Percentiles rank a stretch among this genome's conserved stretches.
These are phyloP conservation scores for Noctua janthina DNA, from an alignment of 2,888 invertebrate species.

Conservation along the genomic window DNA sequence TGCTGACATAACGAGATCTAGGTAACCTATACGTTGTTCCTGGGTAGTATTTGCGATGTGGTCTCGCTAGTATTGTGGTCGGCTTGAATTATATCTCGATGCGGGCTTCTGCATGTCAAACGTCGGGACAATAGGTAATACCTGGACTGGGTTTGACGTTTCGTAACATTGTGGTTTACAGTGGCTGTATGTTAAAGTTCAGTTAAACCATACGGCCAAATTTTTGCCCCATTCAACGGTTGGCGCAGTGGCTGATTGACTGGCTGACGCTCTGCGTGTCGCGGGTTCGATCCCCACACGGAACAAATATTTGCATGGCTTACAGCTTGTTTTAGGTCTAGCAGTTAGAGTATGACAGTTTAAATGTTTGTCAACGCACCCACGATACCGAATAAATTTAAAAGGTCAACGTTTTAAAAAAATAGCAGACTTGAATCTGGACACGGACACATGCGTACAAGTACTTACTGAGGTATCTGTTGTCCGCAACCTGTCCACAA, in stretches of 20 bases:
- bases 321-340: not conserved
- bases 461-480: not conserved
- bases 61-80: conserved; percentile 27
- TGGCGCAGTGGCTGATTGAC: not conserved
- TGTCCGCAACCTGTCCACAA: not conserved
- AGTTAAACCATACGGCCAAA: not conserved
- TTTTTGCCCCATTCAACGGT: not conserved
- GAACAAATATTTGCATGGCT: not conserved
- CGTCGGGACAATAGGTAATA: not conserved
- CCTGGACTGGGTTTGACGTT: not conserved
- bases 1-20: conserved; percentile 18
- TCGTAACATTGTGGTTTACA: conserved; percentile 3
- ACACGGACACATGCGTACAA: not conserved
- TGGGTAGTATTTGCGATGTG: conserved; percentile 35
- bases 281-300: not conserved
- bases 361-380: not conserved
- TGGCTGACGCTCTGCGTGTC: not conserved
- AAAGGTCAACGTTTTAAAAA: not conserved
- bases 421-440: not conserved
- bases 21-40: conserved; percentile 11
- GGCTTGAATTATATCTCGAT: conserved; percentile 23
- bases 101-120: conserved; percentile 25
- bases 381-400: not conserved
- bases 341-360: not conserved
- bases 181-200: not conserved